Percentiles rank a stretch among this genome's conserved stretches.
Conservation (phyloP, 2,797 vertebrate species). For the Clamator glandarius region DNA sequence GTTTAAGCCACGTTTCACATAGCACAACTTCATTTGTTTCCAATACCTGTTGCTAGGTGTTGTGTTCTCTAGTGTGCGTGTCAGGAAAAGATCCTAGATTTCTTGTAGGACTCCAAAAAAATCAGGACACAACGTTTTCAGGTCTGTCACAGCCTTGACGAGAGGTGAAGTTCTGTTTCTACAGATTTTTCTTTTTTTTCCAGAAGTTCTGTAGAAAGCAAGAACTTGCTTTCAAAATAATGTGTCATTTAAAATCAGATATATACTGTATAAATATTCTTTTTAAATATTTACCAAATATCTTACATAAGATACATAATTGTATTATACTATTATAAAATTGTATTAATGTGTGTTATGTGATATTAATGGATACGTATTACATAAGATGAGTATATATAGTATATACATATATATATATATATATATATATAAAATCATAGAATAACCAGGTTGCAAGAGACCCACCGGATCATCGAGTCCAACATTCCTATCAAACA, state of each 20-base stretch:
- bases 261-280: neutral
- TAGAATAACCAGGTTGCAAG: no score
- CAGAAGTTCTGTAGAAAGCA: neutral
- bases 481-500: no score
- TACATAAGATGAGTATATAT: no score
- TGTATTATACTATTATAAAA: no score
- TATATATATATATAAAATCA: no score
- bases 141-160: neutral
- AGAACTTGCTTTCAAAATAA: neutral
- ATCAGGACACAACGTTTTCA: neutral
- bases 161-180: neutral
- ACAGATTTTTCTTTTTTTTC: neutral
- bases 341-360: no score
- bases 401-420: no score
- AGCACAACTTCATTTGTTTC: neutral
- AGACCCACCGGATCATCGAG: no score
- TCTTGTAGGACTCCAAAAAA: neutral
- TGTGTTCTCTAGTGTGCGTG: neutral
- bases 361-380: no score
- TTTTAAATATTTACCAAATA: neutral
- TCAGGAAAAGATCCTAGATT: neutral
- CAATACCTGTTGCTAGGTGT: neutral
- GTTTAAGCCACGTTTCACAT: neutral
- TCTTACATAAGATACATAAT: neutral
- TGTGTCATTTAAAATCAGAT: neutral